These are phyloP conservation scores for Eupithecia exiguata DNA, from an alignment of 2,888 invertebrate genomes.

Conservation along the genomic window DNA sequence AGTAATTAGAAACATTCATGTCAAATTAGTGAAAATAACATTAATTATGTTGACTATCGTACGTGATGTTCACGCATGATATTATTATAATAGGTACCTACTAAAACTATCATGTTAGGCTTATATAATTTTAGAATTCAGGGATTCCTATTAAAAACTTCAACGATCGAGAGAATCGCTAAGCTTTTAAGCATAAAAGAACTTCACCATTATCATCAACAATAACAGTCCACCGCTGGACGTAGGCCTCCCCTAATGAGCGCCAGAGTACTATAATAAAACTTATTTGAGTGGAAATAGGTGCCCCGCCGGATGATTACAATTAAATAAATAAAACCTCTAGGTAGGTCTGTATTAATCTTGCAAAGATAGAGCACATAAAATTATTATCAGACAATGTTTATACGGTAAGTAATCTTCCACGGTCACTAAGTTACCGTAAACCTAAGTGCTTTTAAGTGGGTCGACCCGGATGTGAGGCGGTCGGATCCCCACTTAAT, in stretches of 20 bases:
- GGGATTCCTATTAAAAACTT: not conserved
- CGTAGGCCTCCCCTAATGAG: not conserved
- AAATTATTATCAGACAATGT: slow-evolving; percentile 40
- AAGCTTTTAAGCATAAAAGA: not conserved
- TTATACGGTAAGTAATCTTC: slow-evolving; percentile 50
- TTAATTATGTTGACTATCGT: not conserved
- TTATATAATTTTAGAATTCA: too few relatives aligned
- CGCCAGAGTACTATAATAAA: not conserved
- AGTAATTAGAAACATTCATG: slow-evolving; percentile 8
- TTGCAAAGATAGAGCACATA: slow-evolving; percentile 8
- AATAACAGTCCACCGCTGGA: not conserved
- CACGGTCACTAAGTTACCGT: slow-evolving; percentile 56
- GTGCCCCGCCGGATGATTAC: not conserved
- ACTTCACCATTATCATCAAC: not conserved
- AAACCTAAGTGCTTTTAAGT: slow-evolving; percentile 61
- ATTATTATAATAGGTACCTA: not conserved
- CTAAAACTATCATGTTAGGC: too few relatives aligned
- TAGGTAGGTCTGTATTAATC: not conserved
- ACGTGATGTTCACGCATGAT: not conserved
- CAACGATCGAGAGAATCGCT: not conserved
- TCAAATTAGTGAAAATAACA: slow-evolving; percentile 8
- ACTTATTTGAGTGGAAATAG: not conserved
- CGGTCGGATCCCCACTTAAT: slow-evolving; percentile 36
- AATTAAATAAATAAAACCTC: not conserved
- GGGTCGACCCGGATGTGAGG: slow-evolving; percentile 59